Conservation (phyloP, 2,113 vertebrate species). For the Pterocles orientalis region DNA sequence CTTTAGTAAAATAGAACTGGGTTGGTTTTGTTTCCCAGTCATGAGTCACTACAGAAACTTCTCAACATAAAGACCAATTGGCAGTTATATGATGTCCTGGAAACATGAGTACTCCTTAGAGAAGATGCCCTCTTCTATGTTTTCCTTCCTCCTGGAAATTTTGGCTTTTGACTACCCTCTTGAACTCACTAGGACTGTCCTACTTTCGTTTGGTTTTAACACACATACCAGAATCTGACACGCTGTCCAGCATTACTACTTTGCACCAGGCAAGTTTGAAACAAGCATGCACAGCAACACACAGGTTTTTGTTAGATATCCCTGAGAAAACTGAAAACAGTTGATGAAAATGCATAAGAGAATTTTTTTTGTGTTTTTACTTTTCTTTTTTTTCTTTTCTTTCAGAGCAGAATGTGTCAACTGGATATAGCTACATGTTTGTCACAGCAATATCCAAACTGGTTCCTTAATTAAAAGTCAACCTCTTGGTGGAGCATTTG, state of each 20-base stretch:
- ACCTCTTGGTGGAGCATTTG: background rate
- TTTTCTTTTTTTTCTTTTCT: background rate
- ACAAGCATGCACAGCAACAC: background rate
- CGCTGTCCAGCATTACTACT: background rate
- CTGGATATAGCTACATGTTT: background rate
- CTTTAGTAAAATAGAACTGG: background rate
- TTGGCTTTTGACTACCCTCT: background rate
- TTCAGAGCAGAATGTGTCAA: background rate
- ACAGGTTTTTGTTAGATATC: background rate
- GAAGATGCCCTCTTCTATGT: background rate
- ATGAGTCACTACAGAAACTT: constrained; percentile 29
- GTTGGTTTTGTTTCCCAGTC: background rate
- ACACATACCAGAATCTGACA: background rate
- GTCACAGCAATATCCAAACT: constrained; percentile 34
- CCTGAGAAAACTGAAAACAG: background rate
- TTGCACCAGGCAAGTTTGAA: background rate
- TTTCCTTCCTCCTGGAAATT: background rate
- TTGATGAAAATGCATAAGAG: background rate
- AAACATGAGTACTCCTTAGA: background rate
- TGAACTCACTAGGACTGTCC: background rate
- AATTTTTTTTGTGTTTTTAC: background rate
- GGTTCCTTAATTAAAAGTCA: constrained; percentile 54
- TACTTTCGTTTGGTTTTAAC: background rate
- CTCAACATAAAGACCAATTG: background rate
- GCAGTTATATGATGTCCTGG: background rate